phyloP scores from a whole-genome alignment of 1,140 invertebrate species.

The Drosophila ohnishii region DNA sequence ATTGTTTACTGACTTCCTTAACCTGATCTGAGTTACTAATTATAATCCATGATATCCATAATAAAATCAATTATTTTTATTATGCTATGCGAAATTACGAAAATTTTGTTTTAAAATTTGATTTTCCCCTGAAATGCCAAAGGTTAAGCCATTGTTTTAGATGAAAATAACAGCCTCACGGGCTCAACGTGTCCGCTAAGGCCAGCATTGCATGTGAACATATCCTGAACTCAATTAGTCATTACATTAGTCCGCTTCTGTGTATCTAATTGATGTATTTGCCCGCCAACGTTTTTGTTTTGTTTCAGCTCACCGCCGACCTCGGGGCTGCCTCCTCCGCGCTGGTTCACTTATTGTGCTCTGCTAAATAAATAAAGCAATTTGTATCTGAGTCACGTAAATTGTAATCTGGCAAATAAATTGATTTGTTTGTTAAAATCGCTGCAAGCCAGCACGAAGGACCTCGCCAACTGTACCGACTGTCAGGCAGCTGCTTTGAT shows the following conservation, averaged over 20 bases:
- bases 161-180: neutral
- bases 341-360: constrained; percentile 33
- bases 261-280: constrained; percentile 56
- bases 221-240: constrained; percentile 58
- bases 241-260: constrained; percentile 51
- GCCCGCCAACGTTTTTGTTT: constrained; percentile 50
- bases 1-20: neutral
- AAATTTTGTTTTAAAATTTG: neutral
- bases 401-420: constrained; percentile 75
- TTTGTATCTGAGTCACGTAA: constrained; percentile 75
- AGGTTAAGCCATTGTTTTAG: constrained; percentile 8
- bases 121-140: neutral
- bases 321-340: neutral
- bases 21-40: no score
- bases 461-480: constrained; percentile 27
- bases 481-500: constrained; percentile 26
- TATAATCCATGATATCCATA: neutral
- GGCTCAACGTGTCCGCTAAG: constrained; percentile 3
- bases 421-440: constrained; percentile 73
- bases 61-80: neutral
- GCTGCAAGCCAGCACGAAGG: constrained; percentile 44
- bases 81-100: neutral
- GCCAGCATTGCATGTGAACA: constrained; percentile 40
- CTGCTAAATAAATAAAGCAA: constrained; percentile 71
- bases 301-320: constrained; percentile 29